Conservation (phyloP, 2,888 invertebrate genomes). For the Cheilosia pagana region DNA sequence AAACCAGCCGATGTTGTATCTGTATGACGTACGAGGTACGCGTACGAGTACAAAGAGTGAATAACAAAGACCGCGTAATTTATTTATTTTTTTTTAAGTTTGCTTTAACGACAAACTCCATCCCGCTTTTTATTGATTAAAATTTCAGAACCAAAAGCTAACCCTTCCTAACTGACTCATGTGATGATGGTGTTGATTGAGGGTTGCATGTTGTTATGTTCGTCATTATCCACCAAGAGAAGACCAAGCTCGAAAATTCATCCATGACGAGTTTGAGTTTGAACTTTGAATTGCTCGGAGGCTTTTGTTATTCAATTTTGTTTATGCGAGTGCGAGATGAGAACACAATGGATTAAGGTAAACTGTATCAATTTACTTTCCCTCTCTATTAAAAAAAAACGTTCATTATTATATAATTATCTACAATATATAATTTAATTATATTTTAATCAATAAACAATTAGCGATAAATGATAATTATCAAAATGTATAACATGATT, state of each 20-base stretch:
- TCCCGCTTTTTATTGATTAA: constrained; percentile 64
- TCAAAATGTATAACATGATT: too few species aligned
- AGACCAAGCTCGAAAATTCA: too few species aligned
- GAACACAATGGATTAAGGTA: too few species aligned
- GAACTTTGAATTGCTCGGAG: too few species aligned
- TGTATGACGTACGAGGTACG: neutral
- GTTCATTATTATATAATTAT: too few species aligned
- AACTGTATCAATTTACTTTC: too few species aligned
- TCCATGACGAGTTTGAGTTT: constrained; percentile 16
- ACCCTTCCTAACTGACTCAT: constrained; percentile 34
- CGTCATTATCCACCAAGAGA: constrained; percentile 36
- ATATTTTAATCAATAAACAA: too few species aligned
- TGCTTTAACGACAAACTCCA: constrained; percentile 34
- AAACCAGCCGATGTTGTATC: neutral
- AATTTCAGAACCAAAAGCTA: constrained; percentile 43
- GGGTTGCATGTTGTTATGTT: neutral
- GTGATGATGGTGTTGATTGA: neutral
- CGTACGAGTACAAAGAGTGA: neutral
- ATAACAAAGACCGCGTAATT: constrained; percentile 16
- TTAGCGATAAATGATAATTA: too few species aligned
- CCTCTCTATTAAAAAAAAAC: too few species aligned
- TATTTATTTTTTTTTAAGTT: constrained; percentile 5
- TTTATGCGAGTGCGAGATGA: too few species aligned
- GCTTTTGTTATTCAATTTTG: too few species aligned
- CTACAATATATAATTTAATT: too few species aligned